Conservation (phyloP, 2,113 vertebrate genomes). For the Mirounga angustirostris region DNA sequence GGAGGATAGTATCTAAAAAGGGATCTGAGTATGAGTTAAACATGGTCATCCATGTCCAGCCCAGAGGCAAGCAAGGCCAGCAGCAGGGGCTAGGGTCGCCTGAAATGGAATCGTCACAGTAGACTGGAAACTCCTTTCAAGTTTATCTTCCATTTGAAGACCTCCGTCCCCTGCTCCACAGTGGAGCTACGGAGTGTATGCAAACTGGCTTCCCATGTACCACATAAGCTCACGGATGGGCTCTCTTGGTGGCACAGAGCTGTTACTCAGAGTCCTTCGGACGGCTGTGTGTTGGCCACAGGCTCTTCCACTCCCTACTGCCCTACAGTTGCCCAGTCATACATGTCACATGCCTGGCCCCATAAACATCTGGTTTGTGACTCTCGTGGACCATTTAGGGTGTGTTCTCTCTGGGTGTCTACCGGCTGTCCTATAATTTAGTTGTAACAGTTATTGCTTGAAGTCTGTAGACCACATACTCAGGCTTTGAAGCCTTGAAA, state of each 20-base stretch:
- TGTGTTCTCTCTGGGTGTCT: background rate
- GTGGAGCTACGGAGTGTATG: too few species aligned
- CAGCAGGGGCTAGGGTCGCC: background rate
- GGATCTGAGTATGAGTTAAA: background rate
- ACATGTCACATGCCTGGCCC: background rate
- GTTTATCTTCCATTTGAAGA: background rate
- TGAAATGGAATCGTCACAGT: fast-evolving
- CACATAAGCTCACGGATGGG: background rate
- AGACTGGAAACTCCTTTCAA: background rate
- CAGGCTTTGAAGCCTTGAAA: background rate
- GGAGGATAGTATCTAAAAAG: background rate
- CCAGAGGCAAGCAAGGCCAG: background rate
- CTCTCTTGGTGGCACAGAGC: background rate
- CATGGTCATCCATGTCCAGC: fast-evolving
- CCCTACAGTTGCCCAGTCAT: background rate
- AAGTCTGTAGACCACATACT: background rate
- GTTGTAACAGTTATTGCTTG: background rate
- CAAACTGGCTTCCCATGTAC: background rate
- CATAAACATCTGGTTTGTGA: background rate
- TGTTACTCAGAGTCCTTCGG: background rate
- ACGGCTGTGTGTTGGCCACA: background rate
- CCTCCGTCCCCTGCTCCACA: background rate
- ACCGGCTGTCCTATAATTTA: background rate
- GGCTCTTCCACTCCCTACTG: background rate
- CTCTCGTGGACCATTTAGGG: background rate